A percentile compares a stretch with the other conserved stretches of the same genome.
phyloP scores from a whole-genome alignment of 2,888 invertebrate genomes.

The Pammene aurita region DNA sequence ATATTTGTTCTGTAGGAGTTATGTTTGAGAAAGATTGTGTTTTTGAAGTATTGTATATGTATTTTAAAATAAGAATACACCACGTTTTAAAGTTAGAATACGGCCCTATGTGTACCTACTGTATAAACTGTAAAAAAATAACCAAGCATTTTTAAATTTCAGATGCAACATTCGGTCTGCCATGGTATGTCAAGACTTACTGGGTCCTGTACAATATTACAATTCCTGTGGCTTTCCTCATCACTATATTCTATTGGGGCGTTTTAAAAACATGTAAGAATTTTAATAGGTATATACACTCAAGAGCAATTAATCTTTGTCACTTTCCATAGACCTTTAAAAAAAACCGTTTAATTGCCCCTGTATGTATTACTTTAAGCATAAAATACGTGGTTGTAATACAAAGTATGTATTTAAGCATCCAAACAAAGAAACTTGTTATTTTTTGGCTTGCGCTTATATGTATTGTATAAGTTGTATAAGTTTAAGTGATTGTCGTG shows the following conservation, averaged over 20 bases:
- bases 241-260: slow-evolving; percentile 79
- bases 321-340: no score
- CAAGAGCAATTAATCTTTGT: no score
- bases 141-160: slow-evolving; percentile 7
- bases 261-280: slow-evolving; percentile 58
- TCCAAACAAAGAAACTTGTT: not conserved
- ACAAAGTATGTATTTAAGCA: not conserved
- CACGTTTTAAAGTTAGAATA: no score
- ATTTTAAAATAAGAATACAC: no score
- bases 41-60: no score
- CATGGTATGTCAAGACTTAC: slow-evolving; percentile 76
- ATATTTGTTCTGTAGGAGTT: no score
- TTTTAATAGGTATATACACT: not conserved
- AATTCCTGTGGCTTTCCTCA: slow-evolving; percentile 75
- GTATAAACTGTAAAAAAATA: no score
- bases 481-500: not conserved
- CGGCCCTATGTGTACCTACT: no score
- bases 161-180: slow-evolving; percentile 67
- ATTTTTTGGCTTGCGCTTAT: not conserved
- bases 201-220: slow-evolving; percentile 80
- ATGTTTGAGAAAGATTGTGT: no score
- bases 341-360: no score
- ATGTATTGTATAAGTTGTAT: no score
- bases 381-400: not conserved
- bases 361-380: no score